Conservation (phyloP, 2,888 invertebrate genomes). For the Meganola albula region DNA sequence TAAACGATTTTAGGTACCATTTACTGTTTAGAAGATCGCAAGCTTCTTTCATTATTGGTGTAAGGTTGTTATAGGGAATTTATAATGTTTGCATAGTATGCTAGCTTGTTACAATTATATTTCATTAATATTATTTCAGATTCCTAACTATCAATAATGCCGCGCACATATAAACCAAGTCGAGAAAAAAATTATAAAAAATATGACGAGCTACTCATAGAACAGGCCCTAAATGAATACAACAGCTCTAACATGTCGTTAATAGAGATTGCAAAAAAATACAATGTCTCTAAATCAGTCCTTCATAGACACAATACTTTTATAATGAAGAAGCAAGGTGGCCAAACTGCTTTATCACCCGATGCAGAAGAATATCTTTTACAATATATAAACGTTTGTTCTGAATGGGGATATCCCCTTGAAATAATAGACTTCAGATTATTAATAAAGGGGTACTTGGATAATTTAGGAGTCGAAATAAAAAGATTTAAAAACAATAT, state of each 20-base stretch:
- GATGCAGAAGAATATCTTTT: constrained; percentile 15
- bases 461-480: constrained; percentile 10
- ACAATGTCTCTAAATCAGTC: constrained; percentile 12
- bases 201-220: constrained; percentile 5
- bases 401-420: constrained; percentile 28
- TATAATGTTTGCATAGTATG: too few relatives aligned
- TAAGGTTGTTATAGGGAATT: too few relatives aligned
- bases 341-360: constrained; percentile 16
- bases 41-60: too few relatives aligned
- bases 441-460: constrained; percentile 23
- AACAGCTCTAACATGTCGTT: constrained; percentile 4
- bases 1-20: too few relatives aligned
- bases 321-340: constrained; percentile 18
- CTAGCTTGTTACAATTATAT: too few relatives aligned
- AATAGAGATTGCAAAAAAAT: constrained; percentile 9
- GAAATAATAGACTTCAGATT: constrained; percentile 14
- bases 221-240: constrained; percentile 6
- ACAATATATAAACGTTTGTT: constrained; percentile 20
- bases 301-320: constrained; percentile 9
- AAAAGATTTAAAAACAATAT: constrained; percentile 24
- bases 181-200: constrained; percentile 10
- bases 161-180: constrained; percentile 9
- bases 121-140: too few relatives aligned
- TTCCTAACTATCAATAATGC: too few relatives aligned
- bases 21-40: too few relatives aligned